Conservation (phyloP, 2,888 invertebrate species). For the Zelleria hepariella region DNA sequence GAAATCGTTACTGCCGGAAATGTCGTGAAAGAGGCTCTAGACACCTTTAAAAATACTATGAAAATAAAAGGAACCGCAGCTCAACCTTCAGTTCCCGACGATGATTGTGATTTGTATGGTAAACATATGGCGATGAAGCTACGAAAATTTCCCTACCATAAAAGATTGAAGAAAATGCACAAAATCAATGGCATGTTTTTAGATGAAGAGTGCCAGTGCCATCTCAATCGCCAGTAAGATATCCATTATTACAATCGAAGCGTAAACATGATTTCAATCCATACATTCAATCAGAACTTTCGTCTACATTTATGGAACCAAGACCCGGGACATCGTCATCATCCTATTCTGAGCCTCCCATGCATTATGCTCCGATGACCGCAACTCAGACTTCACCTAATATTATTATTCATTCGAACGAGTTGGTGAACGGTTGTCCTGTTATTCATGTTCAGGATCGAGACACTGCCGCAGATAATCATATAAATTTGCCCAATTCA, state of each 20-base stretch:
- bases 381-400: constrained; percentile 1
- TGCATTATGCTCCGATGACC: too few relatives aligned
- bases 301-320: constrained; percentile 5
- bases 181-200: constrained; percentile 9
- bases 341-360: constrained; percentile 6
- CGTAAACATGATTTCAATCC: constrained; percentile 1
- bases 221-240: constrained; percentile 8
- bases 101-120: constrained; percentile 10
- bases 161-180: constrained; percentile 10
- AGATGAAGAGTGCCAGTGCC: too few relatives aligned
- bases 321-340: constrained; percentile 9
- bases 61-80: constrained; percentile 14
- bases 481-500: constrained; percentile 3
- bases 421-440: constrained; percentile 7
- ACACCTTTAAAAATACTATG: constrained; percentile 14
- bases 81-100: constrained; percentile 4
- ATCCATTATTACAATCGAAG: background rate
- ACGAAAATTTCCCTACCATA: constrained; percentile 8
- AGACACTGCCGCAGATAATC: constrained; percentile 9
- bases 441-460: constrained; percentile 9
- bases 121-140: constrained; percentile 10
- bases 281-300: constrained; percentile 6
- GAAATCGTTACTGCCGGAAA: too few relatives aligned
- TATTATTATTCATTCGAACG: constrained; percentile 9
- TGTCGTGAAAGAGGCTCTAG: constrained; percentile 15